Percentiles rank a stretch among this genome's conserved stretches.
These are phyloP conservation scores for Sesamia nonagrioides DNA, from an alignment of 1,140 invertebrate genomes.

Conservation along the genomic window DNA sequence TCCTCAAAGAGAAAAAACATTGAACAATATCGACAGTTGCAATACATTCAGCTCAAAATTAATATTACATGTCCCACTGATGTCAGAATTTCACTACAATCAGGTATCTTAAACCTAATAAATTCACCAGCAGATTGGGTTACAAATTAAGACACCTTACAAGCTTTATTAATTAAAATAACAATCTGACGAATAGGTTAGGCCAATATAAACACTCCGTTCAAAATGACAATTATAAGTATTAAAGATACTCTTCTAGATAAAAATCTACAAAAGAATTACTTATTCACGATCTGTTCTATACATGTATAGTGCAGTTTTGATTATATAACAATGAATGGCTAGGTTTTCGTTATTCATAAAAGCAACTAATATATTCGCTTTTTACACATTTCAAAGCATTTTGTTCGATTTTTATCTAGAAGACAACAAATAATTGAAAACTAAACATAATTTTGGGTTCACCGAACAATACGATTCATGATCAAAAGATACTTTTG, in stretches of 20 bases:
- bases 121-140: neutral
- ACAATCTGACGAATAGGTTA: conserved; percentile 7
- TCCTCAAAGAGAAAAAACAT: no score
- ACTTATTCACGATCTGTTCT: no score
- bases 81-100: conserved; percentile 13
- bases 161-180: neutral
- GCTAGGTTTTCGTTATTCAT: no score
- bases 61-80: neutral
- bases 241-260: neutral
- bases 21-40: conserved; percentile 6
- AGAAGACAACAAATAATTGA: neutral
- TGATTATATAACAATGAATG: no score
- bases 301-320: no score
- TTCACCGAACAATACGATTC: neutral
- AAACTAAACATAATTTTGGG: neutral
- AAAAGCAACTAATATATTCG: no score
- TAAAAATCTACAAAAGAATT: neutral
- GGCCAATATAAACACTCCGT: neutral
- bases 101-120: no score
- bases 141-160: neutral
- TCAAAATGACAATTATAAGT: neutral
- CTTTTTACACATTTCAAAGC: neutral
- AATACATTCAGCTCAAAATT: conserved; percentile 3
- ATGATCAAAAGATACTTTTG: neutral
- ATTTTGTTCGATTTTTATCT: neutral